Evolutionary conservation across 2,797 vertebrate species (phyloP), one percentile per base, ranked within the genome.

Genomic region (Premnoplex brunnescens): DNA sequence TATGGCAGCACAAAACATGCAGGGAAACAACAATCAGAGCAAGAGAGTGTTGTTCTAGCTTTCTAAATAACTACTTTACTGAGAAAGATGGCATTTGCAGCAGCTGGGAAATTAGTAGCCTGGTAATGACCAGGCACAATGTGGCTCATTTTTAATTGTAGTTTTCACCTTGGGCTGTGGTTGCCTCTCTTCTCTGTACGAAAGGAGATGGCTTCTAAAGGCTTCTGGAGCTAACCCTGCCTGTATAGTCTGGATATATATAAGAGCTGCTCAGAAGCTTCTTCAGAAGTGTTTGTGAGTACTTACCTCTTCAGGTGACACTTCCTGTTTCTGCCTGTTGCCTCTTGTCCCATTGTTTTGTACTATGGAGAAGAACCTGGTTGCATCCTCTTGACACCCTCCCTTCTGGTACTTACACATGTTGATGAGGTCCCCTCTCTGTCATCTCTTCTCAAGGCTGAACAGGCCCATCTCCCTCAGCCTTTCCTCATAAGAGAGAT

Each of bases 401-500:
- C 4, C 13, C 19, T 49, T 56, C 56, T 63, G 27, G 27, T 68
- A 28, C 41, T 43, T 43, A 8, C 2, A 14, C 41, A 54, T 2
- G 2, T 30, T 60, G 48, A 28, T 67, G n/a, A 81, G 12, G 12
- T 41, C 4, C 6, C 4, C 11, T 48, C 32, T 55, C 32, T 55
- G 7, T 28, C 27, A 21, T 75, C 48, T 55, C 41, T 67, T 54
- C 60, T 62, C 6, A 16, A 68, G 62, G 26, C 15, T n/a, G 30
- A 49, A 43, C 3, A 49, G 27, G 7, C 13, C 15, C 27, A 43
- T 27, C 11, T 58, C 9, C 7, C 36, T 62, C 56, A 21, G 9
- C 13, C 19, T 60, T 37, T 43, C 13, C 27, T 68, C 0, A 0
- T 49, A 15, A 7, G 16, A 21, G 19, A 56, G 43, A 43, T 37